These are phyloP conservation scores for Peromyscus californicus DNA, from an alignment of 2,113 vertebrate species.

Conservation along the genomic window DNA sequence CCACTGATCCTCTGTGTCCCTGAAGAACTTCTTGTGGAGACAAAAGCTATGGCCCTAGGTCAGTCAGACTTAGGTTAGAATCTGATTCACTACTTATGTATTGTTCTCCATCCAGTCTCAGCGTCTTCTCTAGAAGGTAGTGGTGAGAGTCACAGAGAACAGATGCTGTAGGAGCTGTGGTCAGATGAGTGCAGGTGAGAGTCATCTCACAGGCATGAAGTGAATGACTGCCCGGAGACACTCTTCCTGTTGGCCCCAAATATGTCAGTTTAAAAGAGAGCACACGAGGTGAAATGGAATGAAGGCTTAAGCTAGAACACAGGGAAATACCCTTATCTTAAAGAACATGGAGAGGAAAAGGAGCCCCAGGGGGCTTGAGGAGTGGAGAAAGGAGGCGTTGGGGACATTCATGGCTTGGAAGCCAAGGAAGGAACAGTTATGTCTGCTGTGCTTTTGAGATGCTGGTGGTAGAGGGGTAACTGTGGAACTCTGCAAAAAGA, in stretches of 20 bases:
- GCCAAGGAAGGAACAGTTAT: background rate
- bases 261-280: background rate
- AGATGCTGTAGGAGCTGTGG: background rate
- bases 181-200: background rate
- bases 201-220: background rate
- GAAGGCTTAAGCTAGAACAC: background rate
- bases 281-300: background rate
- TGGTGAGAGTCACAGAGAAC: background rate
- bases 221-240: background rate
- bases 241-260: background rate
- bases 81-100: background rate
- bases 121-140: background rate
- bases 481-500: background rate
- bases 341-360: background rate
- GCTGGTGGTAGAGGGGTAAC: background rate
- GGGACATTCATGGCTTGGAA: background rate
- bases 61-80: background rate
- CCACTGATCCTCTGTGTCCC: background rate
- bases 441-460: background rate
- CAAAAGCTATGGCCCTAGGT: background rate
- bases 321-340: background rate
- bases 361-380: background rate
- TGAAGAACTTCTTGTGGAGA: background rate
- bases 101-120: background rate
- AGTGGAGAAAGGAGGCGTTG: background rate